phyloP scores from a whole-genome alignment of 1,140 invertebrate genomes.

The Drosophila kikkawai region DNA sequence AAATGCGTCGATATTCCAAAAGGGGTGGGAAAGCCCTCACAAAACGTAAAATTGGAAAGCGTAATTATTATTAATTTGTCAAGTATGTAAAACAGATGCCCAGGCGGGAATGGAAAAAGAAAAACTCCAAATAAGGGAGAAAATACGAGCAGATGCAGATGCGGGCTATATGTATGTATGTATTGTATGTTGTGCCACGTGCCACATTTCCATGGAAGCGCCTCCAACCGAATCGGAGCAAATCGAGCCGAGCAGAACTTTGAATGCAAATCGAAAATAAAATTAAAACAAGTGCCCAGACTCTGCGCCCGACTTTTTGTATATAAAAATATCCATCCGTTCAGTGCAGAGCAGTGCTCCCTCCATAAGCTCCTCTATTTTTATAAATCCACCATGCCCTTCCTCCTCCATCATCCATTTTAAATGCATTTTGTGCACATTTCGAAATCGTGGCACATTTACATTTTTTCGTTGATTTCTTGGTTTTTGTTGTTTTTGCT shows the following conservation, averaged over 20 bases:
- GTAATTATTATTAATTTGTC: conserved; percentile 83
- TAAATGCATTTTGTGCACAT: conserved; percentile 81
- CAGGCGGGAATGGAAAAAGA: conserved; percentile 29
- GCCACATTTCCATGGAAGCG: conserved; percentile 47
- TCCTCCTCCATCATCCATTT: conserved; percentile 44
- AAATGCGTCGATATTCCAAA: too few species aligned
- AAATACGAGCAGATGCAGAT: conserved; percentile 44
- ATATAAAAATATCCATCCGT: conserved; percentile 58
- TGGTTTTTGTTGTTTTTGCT: conserved; percentile 12
- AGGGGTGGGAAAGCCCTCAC: conserved; percentile 21
- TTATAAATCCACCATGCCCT: conserved; percentile 47
- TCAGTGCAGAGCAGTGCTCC: conserved; percentile 32
- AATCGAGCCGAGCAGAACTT: conserved; percentile 52
- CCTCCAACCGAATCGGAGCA: conserved; percentile 28
- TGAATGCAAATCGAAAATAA: conserved; percentile 70
- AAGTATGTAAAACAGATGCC: conserved; percentile 83
- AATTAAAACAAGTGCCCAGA: conserved; percentile 69
- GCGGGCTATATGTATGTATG: conserved; percentile 45
- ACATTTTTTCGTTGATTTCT: conserved; percentile 70
- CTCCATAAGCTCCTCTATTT: conserved; percentile 61
- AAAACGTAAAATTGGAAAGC: conserved; percentile 42
- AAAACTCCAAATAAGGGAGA: conserved; percentile 18
- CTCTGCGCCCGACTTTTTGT: conserved; percentile 46
- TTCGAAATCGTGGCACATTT: conserved; percentile 81
- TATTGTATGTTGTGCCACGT: conserved; percentile 44